A percentile compares a stretch with the other conserved stretches of the same genome.
Conservation (phyloP, 2,888 invertebrate genomes). For the Beris morrisii region DNA sequence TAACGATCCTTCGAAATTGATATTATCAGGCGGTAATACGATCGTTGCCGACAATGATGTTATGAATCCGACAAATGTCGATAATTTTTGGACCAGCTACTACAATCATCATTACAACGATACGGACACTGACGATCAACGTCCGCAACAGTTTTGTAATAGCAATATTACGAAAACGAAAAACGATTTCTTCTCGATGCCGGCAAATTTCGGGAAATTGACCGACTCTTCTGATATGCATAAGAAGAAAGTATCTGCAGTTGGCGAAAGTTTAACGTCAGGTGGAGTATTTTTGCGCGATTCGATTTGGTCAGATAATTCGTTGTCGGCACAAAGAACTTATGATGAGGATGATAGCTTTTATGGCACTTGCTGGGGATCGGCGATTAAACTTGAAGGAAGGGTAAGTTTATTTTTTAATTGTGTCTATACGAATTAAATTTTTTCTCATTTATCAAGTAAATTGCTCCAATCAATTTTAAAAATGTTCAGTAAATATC, state of each 20-base stretch:
- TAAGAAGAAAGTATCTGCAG: too few species aligned
- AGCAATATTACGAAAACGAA: conserved; percentile 39
- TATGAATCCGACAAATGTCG: conserved; percentile 44
- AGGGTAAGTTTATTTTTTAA: conserved; percentile 37
- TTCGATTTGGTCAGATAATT: conserved; percentile 60
- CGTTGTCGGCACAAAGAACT: conserved; percentile 41
- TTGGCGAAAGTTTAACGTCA: conserved; percentile 38
- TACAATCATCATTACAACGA: conserved; percentile 47
- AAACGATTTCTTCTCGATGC: conserved; percentile 47
- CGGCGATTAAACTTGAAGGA: conserved; percentile 39
- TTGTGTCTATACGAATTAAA: conserved; percentile 3
- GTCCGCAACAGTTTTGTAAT: neutral
- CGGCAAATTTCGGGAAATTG: conserved; percentile 41
- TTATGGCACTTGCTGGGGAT: conserved; percentile 46
- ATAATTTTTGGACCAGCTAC: conserved; percentile 49
- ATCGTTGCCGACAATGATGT: conserved; percentile 1
- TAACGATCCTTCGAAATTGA: conserved; percentile 21
- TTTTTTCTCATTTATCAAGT: neutral
- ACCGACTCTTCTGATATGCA: conserved; percentile 32
- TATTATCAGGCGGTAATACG: conserved; percentile 13
- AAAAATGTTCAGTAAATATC: too few species aligned
- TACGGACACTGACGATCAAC: neutral
- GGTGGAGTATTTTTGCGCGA: conserved; percentile 59
- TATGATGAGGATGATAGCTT: conserved; percentile 49
- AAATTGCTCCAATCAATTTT: too few species aligned